These are phyloP conservation scores for Scolanthus callimorphus DNA, from an alignment of 92 coral and sea anemone species.

Conservation along the genomic window DNA sequence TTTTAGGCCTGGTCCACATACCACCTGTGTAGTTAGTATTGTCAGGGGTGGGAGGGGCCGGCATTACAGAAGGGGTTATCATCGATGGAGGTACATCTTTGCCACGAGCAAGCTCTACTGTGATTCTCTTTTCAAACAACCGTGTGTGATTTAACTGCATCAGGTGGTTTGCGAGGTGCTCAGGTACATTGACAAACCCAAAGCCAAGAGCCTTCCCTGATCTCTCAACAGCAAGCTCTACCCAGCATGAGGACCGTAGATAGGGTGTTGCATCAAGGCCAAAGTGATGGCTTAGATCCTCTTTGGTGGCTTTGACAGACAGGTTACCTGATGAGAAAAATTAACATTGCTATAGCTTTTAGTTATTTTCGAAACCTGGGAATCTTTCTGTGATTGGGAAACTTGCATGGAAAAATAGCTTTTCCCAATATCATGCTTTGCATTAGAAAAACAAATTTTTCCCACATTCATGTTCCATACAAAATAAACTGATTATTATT, in stretches of 20 bases:
- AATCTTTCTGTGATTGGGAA: no score
- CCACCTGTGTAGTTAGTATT: slow-evolving; percentile 4
- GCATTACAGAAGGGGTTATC: slow-evolving; percentile 21
- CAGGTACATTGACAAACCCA: slow-evolving; percentile 85
- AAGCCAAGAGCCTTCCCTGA: slow-evolving; percentile 74
- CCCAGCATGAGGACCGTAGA: slow-evolving; percentile 81
- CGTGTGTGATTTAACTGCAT: slow-evolving; percentile 75
- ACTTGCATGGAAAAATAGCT: no score
- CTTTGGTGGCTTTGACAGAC: slow-evolving; percentile 70
- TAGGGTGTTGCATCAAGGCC: slow-evolving; percentile 87
- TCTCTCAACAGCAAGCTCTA: slow-evolving; percentile 70
- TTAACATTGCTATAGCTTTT: no score
- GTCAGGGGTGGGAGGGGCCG: slow-evolving; percentile 13
- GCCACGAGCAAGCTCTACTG: slow-evolving; percentile 72
- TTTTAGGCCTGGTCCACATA: slow-evolving; percentile 9
- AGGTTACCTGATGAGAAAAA: slow-evolving; percentile 71
- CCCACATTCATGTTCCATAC: no score
- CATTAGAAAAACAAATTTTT: no score
- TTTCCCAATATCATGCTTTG: no score
- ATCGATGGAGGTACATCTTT: slow-evolving; percentile 40
- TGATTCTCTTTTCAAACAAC: slow-evolving; percentile 66
- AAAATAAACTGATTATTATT: no score
- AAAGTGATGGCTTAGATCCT: slow-evolving; percentile 72
- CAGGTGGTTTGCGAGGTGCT: slow-evolving; percentile 74
- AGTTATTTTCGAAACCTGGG: no score